Percentiles rank a stretch among this genome's conserved stretches.
phyloP scores from a whole-genome alignment of 2,113 vertebrate genomes.

The Lycocorax pyrrhopterus region DNA sequence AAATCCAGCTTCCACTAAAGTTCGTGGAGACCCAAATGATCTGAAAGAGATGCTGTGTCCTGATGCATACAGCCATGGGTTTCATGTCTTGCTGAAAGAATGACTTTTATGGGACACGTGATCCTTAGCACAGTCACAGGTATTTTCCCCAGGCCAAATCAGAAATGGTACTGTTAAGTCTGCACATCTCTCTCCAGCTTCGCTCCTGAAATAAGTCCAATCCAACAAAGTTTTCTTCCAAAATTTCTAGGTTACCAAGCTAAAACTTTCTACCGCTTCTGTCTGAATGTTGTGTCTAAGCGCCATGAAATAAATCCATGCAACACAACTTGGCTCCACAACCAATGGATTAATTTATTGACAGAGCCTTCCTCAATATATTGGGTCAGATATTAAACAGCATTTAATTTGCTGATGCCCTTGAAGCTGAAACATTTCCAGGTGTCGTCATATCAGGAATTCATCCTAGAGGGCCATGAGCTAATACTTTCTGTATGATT shows the following conservation, averaged over 20 bases:
- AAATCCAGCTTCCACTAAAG: constrained; percentile 48
- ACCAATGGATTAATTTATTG: background rate
- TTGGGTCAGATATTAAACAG: background rate
- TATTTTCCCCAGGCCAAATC: background rate
- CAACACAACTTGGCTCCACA: background rate
- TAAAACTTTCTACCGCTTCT: background rate
- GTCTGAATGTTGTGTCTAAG: background rate
- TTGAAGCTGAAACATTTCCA: background rate
- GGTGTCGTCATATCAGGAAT: background rate
- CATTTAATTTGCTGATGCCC: background rate
- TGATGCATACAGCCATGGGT: background rate
- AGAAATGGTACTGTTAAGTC: background rate
- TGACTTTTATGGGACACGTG: background rate
- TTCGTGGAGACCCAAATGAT: constrained; percentile 22
- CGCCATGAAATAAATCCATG: background rate
- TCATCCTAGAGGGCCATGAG: background rate
- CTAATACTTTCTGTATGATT: background rate
- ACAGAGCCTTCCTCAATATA: background rate
- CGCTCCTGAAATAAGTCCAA: background rate
- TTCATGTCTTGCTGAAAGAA: background rate
- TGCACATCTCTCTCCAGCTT: background rate
- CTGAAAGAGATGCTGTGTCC: constrained; percentile 8
- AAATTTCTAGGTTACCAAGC: background rate
- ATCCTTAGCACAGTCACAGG: background rate
- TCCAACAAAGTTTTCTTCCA: background rate